Evolutionary conservation across 2,113 vertebrate species (phyloP).

Genomic region (Illadopsis cleaveri): DNA sequence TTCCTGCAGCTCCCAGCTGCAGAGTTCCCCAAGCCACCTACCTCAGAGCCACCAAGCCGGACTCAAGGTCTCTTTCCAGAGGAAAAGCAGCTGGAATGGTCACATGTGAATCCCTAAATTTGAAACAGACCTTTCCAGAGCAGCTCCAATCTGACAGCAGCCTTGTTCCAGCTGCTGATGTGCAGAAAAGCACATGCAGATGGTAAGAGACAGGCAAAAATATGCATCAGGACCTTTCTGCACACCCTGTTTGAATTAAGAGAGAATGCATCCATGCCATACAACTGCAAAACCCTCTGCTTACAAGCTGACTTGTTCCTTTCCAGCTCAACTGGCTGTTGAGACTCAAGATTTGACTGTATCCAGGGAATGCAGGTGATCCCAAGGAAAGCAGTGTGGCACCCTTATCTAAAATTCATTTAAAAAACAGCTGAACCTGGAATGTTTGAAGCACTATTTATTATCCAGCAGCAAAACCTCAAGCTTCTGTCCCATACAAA

Average conservation of each 20-base stretch:
- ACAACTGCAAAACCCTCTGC: background rate
- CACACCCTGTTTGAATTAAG: background rate
- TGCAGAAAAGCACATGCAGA: slow-evolving; percentile 29
- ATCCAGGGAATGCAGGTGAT: background rate
- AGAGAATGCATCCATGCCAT: background rate
- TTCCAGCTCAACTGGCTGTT: background rate
- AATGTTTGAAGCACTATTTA: background rate
- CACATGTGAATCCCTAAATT: background rate
- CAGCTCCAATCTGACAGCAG: fast-evolving
- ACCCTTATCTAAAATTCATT: background rate
- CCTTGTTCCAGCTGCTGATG: background rate
- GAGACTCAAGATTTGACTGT: background rate
- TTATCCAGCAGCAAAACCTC: background rate
- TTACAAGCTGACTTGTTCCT: background rate
- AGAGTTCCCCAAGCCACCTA: fast-evolving
- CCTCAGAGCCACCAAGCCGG: fast-evolving
- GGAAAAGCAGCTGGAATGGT: background rate
- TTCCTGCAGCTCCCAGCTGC: background rate
- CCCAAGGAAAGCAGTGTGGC: fast-evolving
- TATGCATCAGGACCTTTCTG: background rate
- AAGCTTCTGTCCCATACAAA: background rate
- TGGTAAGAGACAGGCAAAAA: background rate
- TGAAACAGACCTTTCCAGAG: background rate
- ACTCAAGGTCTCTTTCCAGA: background rate
- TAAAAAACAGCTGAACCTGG: background rate